These are phyloP conservation scores for Platichthys stellatus DNA, from an alignment of 2,113 vertebrate species.

Conservation along the genomic window DNA sequence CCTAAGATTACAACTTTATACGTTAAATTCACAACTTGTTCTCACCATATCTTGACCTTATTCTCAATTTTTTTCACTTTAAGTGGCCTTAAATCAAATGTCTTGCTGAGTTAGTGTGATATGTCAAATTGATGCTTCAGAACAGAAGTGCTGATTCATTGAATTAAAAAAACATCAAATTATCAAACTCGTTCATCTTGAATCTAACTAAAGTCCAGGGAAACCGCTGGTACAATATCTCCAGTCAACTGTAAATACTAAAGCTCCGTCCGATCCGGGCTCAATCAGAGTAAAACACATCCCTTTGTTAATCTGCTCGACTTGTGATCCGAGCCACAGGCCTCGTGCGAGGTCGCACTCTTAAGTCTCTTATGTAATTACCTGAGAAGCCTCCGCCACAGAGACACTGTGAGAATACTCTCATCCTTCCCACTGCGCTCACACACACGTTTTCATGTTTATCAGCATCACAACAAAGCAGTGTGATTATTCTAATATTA, in stretches of 20 bases:
- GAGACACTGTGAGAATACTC: background rate
- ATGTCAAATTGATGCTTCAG: too few relatives aligned
- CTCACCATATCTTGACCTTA: too few relatives aligned
- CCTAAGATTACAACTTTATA: too few relatives aligned
- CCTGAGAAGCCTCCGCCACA: slow-evolving; percentile 25
- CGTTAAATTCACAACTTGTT: too few relatives aligned
- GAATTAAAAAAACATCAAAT: too few relatives aligned
- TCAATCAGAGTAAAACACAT: slow-evolving; percentile 40
- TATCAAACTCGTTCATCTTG: too few relatives aligned
- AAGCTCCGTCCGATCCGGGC: slow-evolving; percentile 10
- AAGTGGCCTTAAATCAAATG: too few relatives aligned
- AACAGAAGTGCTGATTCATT: too few relatives aligned
- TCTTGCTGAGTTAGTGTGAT: too few relatives aligned
- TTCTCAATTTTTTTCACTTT: too few relatives aligned
- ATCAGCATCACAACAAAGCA: slow-evolving; percentile 24
- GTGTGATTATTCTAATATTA: slow-evolving; percentile 8
- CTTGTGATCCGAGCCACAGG: slow-evolving; percentile 49
- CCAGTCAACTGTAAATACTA: slow-evolving; percentile 26
- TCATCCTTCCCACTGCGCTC: background rate
- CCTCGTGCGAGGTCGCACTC: slow-evolving; percentile 40
- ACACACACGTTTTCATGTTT: background rate
- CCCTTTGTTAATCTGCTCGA: slow-evolving; percentile 46
- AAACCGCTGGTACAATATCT: background rate
- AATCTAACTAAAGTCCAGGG: too few relatives aligned
- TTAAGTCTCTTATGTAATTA: slow-evolving; percentile 64